A percentile compares a stretch with the other conserved stretches of the same genome.
phyloP scores from a whole-genome alignment of 2,113 vertebrate genomes.

The Mola mola region DNA sequence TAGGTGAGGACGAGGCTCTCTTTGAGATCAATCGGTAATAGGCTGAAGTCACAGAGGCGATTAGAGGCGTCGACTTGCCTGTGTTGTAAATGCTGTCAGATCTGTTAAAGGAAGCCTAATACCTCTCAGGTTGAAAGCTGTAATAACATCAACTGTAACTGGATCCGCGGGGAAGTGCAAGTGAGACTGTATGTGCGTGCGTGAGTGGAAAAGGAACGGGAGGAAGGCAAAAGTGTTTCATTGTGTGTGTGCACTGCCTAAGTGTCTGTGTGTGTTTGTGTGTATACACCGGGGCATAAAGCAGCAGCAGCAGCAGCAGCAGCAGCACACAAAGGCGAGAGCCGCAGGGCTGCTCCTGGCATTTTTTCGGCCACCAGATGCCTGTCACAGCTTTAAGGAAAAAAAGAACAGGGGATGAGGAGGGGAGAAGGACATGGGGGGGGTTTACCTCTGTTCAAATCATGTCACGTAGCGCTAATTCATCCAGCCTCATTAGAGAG shows the following conservation, averaged over 20 bases:
- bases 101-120: constrained; percentile 82
- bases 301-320: constrained; percentile 54
- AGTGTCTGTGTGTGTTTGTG: constrained; percentile 49
- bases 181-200: constrained; percentile 53
- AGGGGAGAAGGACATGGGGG: constrained; percentile 57
- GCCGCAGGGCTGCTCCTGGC: constrained; percentile 76
- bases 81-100: constrained; percentile 83
- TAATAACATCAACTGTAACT: constrained; percentile 82
- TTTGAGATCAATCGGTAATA: constrained; percentile 80
- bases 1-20: constrained; percentile 66
- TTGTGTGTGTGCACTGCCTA: constrained; percentile 57
- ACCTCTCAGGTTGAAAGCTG: constrained; percentile 83
- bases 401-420: constrained; percentile 55
- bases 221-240: constrained; percentile 62
- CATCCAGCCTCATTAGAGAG: constrained; percentile 99
- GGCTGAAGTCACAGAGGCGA: constrained; percentile 77
- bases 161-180: constrained; percentile 76
- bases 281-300: constrained; percentile 44
- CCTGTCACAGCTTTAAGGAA: constrained; percentile 87
- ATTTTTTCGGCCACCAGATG: constrained; percentile 84
- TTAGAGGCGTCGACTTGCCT: constrained; percentile 76
- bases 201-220: constrained; percentile 52
- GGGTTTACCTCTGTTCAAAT: constrained; percentile 89
- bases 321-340: constrained; percentile 73
- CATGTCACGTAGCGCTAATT: constrained; percentile 99